These are phyloP conservation scores for Caenorhabditis japonica DNA, from an alignment of 2,888 invertebrate genomes.

Conservation along the genomic window DNA sequence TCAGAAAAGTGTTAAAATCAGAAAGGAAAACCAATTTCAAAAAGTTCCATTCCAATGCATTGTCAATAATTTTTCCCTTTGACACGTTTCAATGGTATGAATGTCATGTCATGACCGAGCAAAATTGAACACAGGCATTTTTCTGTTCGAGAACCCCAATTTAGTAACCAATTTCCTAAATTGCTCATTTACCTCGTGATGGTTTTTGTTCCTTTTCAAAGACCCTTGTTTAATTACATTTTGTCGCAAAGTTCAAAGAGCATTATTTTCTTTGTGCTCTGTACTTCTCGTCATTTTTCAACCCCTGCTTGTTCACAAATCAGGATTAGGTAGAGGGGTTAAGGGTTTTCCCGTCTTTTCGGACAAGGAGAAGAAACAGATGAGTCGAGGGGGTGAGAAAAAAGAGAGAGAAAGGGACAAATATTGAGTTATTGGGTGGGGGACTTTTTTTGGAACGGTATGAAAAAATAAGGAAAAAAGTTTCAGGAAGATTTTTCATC, in stretches of 20 bases:
- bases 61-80: too few species aligned
- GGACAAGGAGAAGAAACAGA: neutral
- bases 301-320: slow-evolving; percentile 20
- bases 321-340: slow-evolving; percentile 14
- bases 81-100: too few species aligned
- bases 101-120: too few species aligned
- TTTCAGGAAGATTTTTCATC: too few species aligned
- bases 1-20: too few species aligned
- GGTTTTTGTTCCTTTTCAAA: neutral
- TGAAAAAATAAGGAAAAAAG: neutral
- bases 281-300: slow-evolving; percentile 22
- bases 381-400: slow-evolving; percentile 10
- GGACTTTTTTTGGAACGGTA: too few species aligned
- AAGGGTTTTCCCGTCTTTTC: slow-evolving; percentile 6
- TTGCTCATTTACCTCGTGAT: neutral
- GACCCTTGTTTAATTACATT: too few species aligned
- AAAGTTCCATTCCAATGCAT: too few species aligned
- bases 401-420: slow-evolving; percentile 12
- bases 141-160: neutral
- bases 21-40: too few species aligned
- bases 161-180: neutral
- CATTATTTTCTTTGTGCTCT: slow-evolving; percentile 16
- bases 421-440: slow-evolving; percentile 36
- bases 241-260: too few species aligned
- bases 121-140: too few species aligned